These are phyloP conservation scores for Pristionchus mayeri DNA, from an alignment of 2,888 invertebrate genomes.

Conservation along the genomic window DNA sequence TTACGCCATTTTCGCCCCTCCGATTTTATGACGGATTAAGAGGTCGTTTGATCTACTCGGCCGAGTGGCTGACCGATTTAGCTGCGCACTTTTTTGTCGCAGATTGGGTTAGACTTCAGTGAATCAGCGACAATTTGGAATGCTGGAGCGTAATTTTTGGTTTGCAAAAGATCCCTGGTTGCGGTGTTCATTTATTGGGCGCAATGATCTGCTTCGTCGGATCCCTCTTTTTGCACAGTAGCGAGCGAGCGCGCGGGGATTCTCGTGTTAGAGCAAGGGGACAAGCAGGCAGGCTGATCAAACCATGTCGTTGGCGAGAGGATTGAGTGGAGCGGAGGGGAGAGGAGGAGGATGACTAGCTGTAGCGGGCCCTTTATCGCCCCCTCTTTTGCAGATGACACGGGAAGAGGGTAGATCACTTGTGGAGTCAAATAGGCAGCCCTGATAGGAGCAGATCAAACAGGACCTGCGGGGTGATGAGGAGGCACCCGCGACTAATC, in stretches of 20 bases:
- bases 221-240: constrained; percentile 6
- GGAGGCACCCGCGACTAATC: background rate
- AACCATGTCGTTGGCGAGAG: constrained; percentile 32
- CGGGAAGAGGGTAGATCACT: constrained; percentile 29
- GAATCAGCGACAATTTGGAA: constrained; percentile 19
- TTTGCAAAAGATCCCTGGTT: too few relatives aligned
- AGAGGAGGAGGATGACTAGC: background rate
- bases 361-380: constrained; percentile 26
- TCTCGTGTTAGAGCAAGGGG: constrained; percentile 9
- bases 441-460: constrained; percentile 39
- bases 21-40: constrained; percentile 14
- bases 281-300: constrained; percentile 34
- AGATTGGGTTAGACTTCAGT: background rate
- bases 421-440: constrained; percentile 28
- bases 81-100: background rate
- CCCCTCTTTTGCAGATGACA: background rate
- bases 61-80: constrained; percentile 17
- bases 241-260: background rate
- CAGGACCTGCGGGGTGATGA: background rate
- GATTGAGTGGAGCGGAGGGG: too few relatives aligned
- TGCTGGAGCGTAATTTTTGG: background rate
- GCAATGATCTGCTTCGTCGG: background rate
- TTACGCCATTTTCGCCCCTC: background rate
- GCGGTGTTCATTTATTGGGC: too few relatives aligned
- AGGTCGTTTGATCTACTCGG: constrained; percentile 40